Evolutionary conservation across 2,888 invertebrate genomes (phyloP).

Genomic region (Asteroscopus sphinx): DNA sequence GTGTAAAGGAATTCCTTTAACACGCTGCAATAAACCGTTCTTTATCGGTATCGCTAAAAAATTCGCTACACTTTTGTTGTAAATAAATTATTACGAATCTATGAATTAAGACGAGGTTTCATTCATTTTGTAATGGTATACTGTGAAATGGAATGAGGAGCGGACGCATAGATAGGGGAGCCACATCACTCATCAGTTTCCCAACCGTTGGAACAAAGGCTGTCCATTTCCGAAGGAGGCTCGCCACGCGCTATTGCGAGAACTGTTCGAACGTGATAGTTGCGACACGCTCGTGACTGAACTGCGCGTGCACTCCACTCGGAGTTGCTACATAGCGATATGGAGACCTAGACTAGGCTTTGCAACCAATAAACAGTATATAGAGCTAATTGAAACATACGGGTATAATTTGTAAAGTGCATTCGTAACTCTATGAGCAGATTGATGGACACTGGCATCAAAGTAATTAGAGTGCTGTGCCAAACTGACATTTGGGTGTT

Average conservation of each 20-base stretch:
- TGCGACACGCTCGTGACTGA: slow-evolving; percentile 77
- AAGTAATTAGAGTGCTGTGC: slow-evolving; percentile 44
- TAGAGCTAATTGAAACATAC: slow-evolving; percentile 24
- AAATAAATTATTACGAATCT: slow-evolving; percentile 52
- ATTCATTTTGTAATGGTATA: slow-evolving; percentile 25
- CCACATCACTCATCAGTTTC: slow-evolving; percentile 54
- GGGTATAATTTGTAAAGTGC: slow-evolving; percentile 20
- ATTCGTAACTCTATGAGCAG: slow-evolving; percentile 20
- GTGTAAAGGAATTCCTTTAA: slow-evolving; percentile 72
- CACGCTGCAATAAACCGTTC: slow-evolving; percentile 66
- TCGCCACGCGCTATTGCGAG: slow-evolving; percentile 65
- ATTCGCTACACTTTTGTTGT: slow-evolving; percentile 44
- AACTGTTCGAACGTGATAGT: slow-evolving; percentile 59
- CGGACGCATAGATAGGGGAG: slow-evolving; percentile 37
- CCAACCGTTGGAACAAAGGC: slow-evolving; percentile 67
- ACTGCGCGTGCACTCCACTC: slow-evolving; percentile 56
- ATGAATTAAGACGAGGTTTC: slow-evolving; percentile 24
- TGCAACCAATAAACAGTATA: slow-evolving; percentile 31
- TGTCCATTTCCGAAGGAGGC: slow-evolving; percentile 68
- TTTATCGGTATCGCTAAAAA: slow-evolving; percentile 61
- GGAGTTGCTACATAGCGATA: slow-evolving; percentile 58
- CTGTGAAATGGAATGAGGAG: slow-evolving; percentile 26
- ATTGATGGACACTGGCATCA: slow-evolving; percentile 16
- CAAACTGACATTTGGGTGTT: slow-evolving; percentile 40
- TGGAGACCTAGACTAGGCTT: slow-evolving; percentile 52